These are phyloP conservation scores for Loripinus fragilis DNA, from an alignment of 2,888 invertebrate genomes.

Conservation along the genomic window DNA sequence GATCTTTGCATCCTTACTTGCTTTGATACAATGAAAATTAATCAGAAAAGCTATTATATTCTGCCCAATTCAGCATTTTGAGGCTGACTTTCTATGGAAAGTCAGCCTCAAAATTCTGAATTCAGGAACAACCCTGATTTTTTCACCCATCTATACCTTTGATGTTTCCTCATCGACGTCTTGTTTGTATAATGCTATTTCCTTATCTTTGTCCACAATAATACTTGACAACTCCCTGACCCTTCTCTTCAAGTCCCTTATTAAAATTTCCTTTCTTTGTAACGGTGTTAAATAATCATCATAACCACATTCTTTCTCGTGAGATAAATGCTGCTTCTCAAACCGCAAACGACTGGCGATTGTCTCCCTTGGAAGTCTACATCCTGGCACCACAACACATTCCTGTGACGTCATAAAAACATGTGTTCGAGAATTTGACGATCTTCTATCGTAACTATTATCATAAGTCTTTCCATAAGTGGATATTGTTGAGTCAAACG, in stretches of 20 bases:
- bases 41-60: no score
- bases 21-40: no score
- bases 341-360: slow-evolving; percentile 68
- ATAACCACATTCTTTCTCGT: slow-evolving; percentile 41
- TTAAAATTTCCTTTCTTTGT: slow-evolving; percentile 71
- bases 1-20: no score
- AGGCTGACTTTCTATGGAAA: no score
- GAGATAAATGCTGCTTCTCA: slow-evolving; percentile 66
- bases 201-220: slow-evolving; percentile 63
- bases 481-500: slow-evolving; percentile 35
- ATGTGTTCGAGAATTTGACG: slow-evolving; percentile 44
- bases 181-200: slow-evolving; percentile 63
- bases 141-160: slow-evolving; percentile 42
- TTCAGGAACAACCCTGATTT: no score
- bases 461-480: neutral
- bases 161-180: slow-evolving; percentile 62
- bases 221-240: slow-evolving; percentile 62
- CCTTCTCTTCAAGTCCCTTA: slow-evolving; percentile 66
- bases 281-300: slow-evolving; percentile 74
- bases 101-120: no score
- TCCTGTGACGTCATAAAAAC: slow-evolving; percentile 62
- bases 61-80: no score
- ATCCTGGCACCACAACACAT: slow-evolving; percentile 57
- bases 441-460: slow-evolving; percentile 32
- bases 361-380: slow-evolving; percentile 63